Percentiles rank a stretch among this genome's conserved stretches.
Evolutionary conservation across 1,140 invertebrate species (phyloP).

Genomic region (Gonioctena quinquepunctata): DNA sequence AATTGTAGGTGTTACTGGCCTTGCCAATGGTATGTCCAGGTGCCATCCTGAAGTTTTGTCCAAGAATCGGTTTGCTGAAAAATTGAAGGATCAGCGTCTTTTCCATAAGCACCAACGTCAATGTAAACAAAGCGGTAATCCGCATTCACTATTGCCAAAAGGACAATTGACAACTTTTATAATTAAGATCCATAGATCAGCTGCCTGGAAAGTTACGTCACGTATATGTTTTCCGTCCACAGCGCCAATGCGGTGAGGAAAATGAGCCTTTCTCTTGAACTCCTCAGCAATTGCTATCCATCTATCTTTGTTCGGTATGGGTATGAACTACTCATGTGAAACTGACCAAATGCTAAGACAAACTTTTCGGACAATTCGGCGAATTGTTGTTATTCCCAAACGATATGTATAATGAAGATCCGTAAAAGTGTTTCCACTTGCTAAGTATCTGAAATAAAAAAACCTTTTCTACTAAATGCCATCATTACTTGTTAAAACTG

Average conservation of each 20-base stretch:
- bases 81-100: conserved; percentile 11
- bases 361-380: conserved; percentile 41
- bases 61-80: conserved; percentile 13
- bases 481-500: no score
- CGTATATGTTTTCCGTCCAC: conserved; percentile 42
- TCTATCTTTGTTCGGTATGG: conserved; percentile 33
- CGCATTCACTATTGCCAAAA: neutral
- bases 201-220: conserved; percentile 44
- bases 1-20: neutral
- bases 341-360: conserved; percentile 44
- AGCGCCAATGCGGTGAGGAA: conserved; percentile 47
- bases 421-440: conserved; percentile 42
- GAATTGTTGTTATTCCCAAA: conserved; percentile 44
- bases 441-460: conserved; percentile 47
- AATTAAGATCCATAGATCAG: conserved; percentile 57
- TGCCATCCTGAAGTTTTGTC: neutral
- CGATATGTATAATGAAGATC: conserved; percentile 49
- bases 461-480: no score
- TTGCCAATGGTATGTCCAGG: neutral
- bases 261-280: conserved; percentile 46
- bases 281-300: conserved; percentile 41
- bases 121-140: conserved; percentile 22
- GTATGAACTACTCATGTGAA: conserved; percentile 35
- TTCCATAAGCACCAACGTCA: conserved; percentile 23
- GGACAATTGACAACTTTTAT: conserved; percentile 50